A percentile compares a stretch with the other conserved stretches of the same genome.
Evolutionary conservation across 2,888 invertebrate genomes (phyloP).

Genomic region (Sisyra terminalis): DNA sequence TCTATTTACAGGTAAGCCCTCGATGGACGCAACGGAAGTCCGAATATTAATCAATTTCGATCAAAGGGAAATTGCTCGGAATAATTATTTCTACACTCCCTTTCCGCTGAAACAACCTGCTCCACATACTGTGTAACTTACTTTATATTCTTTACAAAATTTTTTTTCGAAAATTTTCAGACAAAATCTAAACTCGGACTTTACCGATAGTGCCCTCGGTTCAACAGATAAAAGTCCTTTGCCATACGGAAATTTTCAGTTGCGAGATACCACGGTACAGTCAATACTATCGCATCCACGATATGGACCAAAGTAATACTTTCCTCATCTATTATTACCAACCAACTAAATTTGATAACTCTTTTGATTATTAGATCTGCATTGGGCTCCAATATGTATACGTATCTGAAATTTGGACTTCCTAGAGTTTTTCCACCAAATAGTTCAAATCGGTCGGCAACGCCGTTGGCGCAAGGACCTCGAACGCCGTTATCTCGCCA

Average conservation of each 20-base stretch:
- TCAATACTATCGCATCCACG: slow-evolving; percentile 78
- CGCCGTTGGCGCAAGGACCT: slow-evolving; percentile 29
- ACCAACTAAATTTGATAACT: background rate
- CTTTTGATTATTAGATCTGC: slow-evolving; percentile 43
- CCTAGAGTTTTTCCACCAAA: slow-evolving; percentile 82
- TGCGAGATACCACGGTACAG: slow-evolving; percentile 84
- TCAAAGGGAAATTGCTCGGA: background rate
- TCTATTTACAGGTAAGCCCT: slow-evolving; percentile 72
- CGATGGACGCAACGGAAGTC: background rate
- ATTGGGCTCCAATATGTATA: slow-evolving; percentile 80
- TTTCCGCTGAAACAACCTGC: background rate
- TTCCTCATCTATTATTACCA: too few relatives aligned
- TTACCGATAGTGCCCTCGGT: slow-evolving; percentile 85
- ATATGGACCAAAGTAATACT: slow-evolving; percentile 69
- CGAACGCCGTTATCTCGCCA: background rate
- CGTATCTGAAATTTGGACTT: slow-evolving; percentile 84
- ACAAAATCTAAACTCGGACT: slow-evolving; percentile 89
- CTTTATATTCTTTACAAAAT: background rate
- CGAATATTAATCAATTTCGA: background rate
- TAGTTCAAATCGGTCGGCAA: slow-evolving; percentile 45
- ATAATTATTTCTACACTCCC: background rate
- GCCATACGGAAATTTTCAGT: slow-evolving; percentile 87
- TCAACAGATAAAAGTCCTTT: slow-evolving; percentile 85
- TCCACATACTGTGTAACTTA: background rate
- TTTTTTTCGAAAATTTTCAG: slow-evolving; percentile 30